Evolutionary conservation across 2,888 invertebrate genomes (phyloP).

Genomic region (Parelbella ahira): DNA sequence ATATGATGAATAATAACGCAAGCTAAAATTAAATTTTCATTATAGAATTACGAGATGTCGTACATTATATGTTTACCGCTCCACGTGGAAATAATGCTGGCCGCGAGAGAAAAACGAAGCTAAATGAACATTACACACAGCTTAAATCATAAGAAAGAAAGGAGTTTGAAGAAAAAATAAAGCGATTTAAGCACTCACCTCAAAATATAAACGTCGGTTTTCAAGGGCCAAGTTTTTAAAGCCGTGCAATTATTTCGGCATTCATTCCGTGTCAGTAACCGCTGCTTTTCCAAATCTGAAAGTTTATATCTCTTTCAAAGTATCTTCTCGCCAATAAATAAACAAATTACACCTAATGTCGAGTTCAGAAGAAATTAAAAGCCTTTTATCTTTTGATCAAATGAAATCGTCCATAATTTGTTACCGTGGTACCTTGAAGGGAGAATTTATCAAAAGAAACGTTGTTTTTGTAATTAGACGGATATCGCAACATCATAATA

Average conservation of each 20-base stretch:
- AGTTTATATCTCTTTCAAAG: conserved; percentile 16
- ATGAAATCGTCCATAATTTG: conserved; percentile 13
- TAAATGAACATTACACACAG: conserved; percentile 10
- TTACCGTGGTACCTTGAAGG: too few relatives aligned
- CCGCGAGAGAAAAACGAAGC: conserved; percentile 6
- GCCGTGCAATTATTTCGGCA: conserved; percentile 22
- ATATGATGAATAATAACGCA: too few relatives aligned
- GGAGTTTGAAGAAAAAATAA: conserved; percentile 13
- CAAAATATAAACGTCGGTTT: conserved; percentile 15
- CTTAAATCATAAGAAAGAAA: conserved; percentile 10
- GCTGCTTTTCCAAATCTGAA: conserved; percentile 19
- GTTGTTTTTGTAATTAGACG: too few relatives aligned
- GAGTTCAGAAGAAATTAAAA: conserved; percentile 12
- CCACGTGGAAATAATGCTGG: too few relatives aligned
- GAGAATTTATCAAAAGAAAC: too few relatives aligned
- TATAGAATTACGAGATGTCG: too few relatives aligned
- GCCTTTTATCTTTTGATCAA: conserved; percentile 12
- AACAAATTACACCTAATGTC: conserved; percentile 15
- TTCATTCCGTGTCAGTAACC: conserved; percentile 20
- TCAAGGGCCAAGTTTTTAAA: conserved; percentile 11
- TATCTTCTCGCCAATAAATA: conserved; percentile 16
- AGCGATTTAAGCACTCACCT: conserved; percentile 7
- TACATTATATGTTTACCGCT: too few relatives aligned
- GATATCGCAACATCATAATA: too few relatives aligned
- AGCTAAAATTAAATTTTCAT: too few relatives aligned